Evolutionary conservation across 2,797 vertebrate species (phyloP), one percentile per base, ranked within the genome.

Genomic region (Morelia viridis): DNA sequence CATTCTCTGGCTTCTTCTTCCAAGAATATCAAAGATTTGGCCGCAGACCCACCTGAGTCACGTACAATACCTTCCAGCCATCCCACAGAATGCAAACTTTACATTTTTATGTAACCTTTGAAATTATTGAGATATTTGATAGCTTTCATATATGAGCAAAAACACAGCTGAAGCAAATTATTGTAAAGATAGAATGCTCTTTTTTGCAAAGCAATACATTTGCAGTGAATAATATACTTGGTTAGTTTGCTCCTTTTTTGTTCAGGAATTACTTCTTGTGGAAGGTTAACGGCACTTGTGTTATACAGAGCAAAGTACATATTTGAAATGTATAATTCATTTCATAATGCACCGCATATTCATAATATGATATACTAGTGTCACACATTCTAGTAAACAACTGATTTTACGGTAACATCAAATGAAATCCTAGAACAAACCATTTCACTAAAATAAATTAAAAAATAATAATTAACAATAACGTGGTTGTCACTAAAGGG

Each of bases 241-340:
- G 31, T 17, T 35, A 35, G 35, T n/a, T 68, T 61, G 28, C 90
- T 91, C 53, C 56, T 56, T 88, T 60, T 57, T 83, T 91, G 35
- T 35, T 64, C 56, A 85, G 15, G 41, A 85, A 91, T 93, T 91
- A 57, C 85, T 50, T 93, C 24, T 46, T 71, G 11, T 53, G 35
- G 13, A 61, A 91, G 87, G 76, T 93, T 91, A 91, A 93, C 90
- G 92, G 71, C 80, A 62, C 22, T 91, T 26, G 84, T 58, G 24
- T 85, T 61, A 46, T 84, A 85, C 35, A 19, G 84, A 26, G 8
- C 88, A 46, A 85, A 64, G 80, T 62, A 62, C 71, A 71, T 71
- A 85, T 88, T 60, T 91, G 71, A 93, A 85, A 68, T 60, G 13
- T 57, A 85, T 85, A 91, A 88, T 85, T 41, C 19, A 11, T 93